Conservation (phyloP, 2,888 invertebrate species). For the Cantharis rufa region DNA sequence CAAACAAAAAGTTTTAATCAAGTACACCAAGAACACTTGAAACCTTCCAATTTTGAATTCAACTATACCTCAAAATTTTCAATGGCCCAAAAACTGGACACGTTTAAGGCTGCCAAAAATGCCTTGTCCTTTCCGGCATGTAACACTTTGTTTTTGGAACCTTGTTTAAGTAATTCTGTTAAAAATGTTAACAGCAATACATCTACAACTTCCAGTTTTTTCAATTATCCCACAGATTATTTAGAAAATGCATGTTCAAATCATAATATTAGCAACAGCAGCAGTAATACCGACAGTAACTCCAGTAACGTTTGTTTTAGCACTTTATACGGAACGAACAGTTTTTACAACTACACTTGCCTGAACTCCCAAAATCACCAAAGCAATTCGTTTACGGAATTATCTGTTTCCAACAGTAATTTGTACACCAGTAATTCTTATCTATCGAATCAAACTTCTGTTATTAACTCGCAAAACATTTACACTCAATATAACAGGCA, state of each 20-base stretch:
- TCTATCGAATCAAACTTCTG: background rate
- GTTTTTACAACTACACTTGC: background rate
- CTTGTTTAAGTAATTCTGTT: background rate
- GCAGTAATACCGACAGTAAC: background rate
- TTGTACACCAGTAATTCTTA: background rate
- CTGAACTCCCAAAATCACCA: background rate
- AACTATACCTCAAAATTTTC: background rate
- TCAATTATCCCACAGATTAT: background rate
- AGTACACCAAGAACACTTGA: background rate
- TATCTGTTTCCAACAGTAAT: background rate
- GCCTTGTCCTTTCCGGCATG: background rate
- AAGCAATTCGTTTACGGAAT: background rate
- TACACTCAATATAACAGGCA: conserved; percentile 3
- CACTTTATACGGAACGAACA: background rate
- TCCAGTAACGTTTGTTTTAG: background rate
- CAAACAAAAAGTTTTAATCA: background rate
- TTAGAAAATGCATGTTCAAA: background rate
- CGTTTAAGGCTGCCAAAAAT: background rate
- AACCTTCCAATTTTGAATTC: background rate
- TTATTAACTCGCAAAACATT: conserved; percentile 1
- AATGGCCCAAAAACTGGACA: background rate
- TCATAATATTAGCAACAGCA: background rate
- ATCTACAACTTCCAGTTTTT: background rate
- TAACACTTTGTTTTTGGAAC: background rate
- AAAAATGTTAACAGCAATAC: background rate